A percentile compares a stretch with the other conserved stretches of the same genome.
phyloP scores from a whole-genome alignment of 2,113 vertebrate species.

The Mobula birostris region DNA sequence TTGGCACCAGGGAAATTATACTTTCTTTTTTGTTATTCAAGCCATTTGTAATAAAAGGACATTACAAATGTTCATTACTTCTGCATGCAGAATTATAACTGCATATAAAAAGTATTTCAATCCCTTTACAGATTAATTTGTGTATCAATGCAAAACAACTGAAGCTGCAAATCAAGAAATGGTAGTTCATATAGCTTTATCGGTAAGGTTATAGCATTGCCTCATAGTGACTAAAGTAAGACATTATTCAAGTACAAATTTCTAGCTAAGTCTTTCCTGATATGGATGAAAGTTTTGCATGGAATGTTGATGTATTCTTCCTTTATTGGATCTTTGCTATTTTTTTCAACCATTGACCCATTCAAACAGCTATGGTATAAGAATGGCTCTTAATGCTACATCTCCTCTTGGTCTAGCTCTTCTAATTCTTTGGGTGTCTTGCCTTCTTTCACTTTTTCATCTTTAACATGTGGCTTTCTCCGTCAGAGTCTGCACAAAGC shows the following conservation, averaged over 20 bases:
- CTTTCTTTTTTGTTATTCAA: not conserved
- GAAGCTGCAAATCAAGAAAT: not conserved
- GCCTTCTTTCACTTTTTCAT: not conserved
- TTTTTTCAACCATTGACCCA: not conserved
- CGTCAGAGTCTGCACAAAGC: not conserved
- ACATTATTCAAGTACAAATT: not conserved
- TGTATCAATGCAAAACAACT: not conserved
- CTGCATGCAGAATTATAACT: not conserved
- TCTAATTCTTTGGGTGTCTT: not conserved
- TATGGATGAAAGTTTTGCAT: not conserved
- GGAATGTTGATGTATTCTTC: not conserved
- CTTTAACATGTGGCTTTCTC: not conserved
- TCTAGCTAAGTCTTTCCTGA: not conserved
- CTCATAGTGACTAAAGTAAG: not conserved
- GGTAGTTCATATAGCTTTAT: not conserved
- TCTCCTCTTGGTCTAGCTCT: not conserved
- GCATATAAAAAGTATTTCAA: conserved; percentile 34
- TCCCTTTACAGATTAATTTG: not conserved
- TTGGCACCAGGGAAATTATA: not conserved
- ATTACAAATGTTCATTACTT: not conserved
- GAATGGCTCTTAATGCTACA: not conserved
- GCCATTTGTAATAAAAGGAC: conserved; percentile 9
- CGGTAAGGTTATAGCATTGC: not conserved
- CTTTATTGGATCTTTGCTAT: not conserved
- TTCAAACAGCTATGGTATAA: not conserved